Evolutionary conservation across 2,113 vertebrate species (phyloP).

Genomic region (Bolborhynchus lineola): DNA sequence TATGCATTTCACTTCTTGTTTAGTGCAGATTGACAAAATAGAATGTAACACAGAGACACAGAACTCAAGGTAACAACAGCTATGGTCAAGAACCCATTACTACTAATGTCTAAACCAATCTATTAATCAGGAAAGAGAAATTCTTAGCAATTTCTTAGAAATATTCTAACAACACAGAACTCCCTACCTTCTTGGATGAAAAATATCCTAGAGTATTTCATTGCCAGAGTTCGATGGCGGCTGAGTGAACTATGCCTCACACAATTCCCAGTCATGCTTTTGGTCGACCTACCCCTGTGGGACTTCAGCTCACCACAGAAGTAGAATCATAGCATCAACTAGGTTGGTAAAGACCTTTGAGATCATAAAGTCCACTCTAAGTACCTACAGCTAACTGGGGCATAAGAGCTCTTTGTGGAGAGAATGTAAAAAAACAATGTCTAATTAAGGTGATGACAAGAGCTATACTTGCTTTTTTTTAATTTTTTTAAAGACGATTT

Average conservation of each 20-base stretch:
- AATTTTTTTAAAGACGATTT: background rate
- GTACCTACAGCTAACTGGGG: background rate
- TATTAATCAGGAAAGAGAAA: background rate
- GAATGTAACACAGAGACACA: background rate
- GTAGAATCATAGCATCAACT: background rate
- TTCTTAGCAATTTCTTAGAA: background rate
- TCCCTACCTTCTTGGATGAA: background rate
- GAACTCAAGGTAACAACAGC: accelerated
- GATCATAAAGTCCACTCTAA: background rate
- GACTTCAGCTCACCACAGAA: background rate
- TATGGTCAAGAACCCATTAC: background rate
- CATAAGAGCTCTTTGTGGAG: too few relatives aligned
- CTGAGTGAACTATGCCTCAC: background rate
- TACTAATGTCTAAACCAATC: background rate
- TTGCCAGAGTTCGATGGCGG: background rate
- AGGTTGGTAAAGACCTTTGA: background rate
- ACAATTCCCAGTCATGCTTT: background rate
- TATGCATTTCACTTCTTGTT: background rate
- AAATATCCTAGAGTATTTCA: background rate
- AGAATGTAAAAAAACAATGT: accelerated
- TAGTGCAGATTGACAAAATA: background rate
- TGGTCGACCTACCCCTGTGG: accelerated
- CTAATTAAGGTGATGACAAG: background rate
- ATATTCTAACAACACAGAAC: background rate
- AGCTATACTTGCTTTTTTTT: accelerated